Evolutionary conservation across 2,797 vertebrate species (phyloP).

Genomic region (Selene dorsalis): DNA sequence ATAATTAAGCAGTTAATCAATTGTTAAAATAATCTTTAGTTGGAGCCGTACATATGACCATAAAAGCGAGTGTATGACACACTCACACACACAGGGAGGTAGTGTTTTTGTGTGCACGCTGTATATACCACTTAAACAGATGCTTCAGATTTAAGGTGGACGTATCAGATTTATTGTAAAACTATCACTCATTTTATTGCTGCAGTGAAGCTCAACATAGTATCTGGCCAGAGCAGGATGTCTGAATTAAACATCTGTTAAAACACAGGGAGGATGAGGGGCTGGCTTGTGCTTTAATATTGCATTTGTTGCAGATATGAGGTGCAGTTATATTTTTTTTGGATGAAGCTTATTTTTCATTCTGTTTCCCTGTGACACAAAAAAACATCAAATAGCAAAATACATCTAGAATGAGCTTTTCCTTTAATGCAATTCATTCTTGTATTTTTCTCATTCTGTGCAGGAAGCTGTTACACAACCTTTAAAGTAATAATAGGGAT

Average conservation of each 20-base stretch:
- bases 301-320: constrained; percentile 18
- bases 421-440: neutral
- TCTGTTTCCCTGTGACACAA: neutral
- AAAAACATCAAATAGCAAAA: constrained; percentile 13
- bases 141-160: neutral
- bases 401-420: constrained; percentile 11
- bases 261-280: constrained; percentile 1
- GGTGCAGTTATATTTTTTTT: constrained; percentile 4
- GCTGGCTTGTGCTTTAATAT: constrained; percentile 9
- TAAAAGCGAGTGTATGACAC: constrained; percentile 24
- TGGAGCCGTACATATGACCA: neutral
- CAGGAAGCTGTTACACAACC: neutral
- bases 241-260: constrained; percentile 31
- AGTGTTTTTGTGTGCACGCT: constrained; percentile 1
- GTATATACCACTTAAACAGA: constrained; percentile 9
- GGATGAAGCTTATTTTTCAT: neutral
- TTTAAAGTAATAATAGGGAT: neutral
- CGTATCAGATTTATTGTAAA: neutral
- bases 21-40: too few relatives aligned
- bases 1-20: too few relatives aligned
- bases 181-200: constrained; percentile 1
- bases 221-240: constrained; percentile 6
- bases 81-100: too few relatives aligned
- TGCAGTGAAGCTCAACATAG: neutral
- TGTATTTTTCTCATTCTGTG: neutral